phyloP scores from a whole-genome alignment of 2,797 vertebrate genomes.

The Clarias pachynema region DNA sequence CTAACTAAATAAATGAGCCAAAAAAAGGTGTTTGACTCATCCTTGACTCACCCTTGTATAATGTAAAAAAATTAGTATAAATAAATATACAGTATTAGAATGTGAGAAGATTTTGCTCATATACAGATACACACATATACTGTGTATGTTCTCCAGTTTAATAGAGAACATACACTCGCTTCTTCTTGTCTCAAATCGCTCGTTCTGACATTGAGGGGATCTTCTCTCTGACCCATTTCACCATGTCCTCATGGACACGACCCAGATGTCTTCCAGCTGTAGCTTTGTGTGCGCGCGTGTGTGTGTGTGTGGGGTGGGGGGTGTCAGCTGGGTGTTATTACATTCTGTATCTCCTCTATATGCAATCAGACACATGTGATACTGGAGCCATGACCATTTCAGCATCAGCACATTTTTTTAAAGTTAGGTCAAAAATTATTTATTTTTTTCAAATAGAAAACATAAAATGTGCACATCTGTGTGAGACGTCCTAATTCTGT shows the following conservation, averaged over 20 bases:
- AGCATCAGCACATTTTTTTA: background rate
- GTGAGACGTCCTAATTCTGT: background rate
- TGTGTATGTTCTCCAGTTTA: background rate
- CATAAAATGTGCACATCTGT: background rate
- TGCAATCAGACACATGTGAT: conserved; percentile 31
- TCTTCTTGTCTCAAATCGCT: background rate
- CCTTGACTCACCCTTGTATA: too few relatives aligned
- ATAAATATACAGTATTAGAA: background rate
- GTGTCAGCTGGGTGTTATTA: conserved; percentile 30
- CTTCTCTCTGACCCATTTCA: conserved; percentile 43
- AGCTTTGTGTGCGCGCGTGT: conserved; percentile 9
- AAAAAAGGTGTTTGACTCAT: background rate
- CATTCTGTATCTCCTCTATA: conserved; percentile 38
- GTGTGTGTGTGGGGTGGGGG: conserved; percentile 27
- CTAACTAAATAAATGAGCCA: background rate
- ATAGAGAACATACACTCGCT: background rate
- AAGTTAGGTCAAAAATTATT: conserved; percentile 1
- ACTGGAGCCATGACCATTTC: background rate
- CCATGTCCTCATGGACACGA: conserved; percentile 55
- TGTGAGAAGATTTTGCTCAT: background rate
- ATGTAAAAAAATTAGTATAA: background rate
- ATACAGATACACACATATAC: background rate
- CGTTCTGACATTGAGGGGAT: conserved; percentile 28
- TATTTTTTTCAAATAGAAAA: background rate
- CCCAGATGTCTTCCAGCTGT: conserved; percentile 62